These are phyloP conservation scores for Gymnarchus niloticus DNA, from an alignment of 2,113 vertebrate genomes.

Conservation along the genomic window DNA sequence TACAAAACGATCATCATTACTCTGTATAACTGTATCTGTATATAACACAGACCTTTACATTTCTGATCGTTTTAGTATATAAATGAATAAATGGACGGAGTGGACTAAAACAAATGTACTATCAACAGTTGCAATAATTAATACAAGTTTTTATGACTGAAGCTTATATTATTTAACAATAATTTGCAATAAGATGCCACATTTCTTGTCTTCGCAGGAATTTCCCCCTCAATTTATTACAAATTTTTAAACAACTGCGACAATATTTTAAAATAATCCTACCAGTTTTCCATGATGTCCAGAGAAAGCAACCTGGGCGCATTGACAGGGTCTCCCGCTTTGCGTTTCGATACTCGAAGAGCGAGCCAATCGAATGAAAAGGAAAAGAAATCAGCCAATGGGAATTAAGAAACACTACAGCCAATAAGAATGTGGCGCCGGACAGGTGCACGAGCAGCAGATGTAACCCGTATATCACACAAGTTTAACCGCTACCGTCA, in stretches of 20 bases:
- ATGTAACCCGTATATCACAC: neutral
- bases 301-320: neutral
- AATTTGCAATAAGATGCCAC: neutral
- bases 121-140: neutral
- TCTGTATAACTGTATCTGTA: no score
- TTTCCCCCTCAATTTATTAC: neutral
- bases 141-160: neutral
- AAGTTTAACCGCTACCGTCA: neutral
- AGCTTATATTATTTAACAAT: neutral
- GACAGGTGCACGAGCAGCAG: constrained; percentile 15
- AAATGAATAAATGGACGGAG: neutral
- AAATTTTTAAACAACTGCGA: neutral
- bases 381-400: neutral
- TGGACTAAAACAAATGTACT: neutral
- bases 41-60: no score
- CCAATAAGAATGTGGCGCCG: constrained; percentile 1
- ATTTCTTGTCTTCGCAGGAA: neutral
- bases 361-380: neutral
- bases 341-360: neutral
- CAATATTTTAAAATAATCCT: neutral
- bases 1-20: no score
- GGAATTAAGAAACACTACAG: neutral
- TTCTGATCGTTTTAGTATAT: no score
- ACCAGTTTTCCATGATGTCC: constrained; percentile 9
- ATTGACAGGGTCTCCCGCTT: neutral